These are phyloP conservation scores for Dyspetes luteomarginatus DNA, from an alignment of 2,888 invertebrate genomes.

Conservation along the genomic window DNA sequence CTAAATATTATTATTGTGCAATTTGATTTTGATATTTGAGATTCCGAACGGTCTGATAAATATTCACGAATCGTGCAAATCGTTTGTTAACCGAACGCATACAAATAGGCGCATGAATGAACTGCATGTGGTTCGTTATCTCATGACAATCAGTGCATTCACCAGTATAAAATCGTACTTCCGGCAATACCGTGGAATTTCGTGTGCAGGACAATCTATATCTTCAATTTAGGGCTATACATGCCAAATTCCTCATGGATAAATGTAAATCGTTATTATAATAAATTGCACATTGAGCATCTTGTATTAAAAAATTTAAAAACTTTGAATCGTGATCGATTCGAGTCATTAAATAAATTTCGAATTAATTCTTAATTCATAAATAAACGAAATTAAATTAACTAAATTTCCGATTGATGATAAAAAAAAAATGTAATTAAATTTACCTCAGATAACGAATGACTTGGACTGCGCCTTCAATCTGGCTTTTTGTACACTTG, in stretches of 20 bases:
- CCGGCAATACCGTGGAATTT: slow-evolving; percentile 19
- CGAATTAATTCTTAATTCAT: no score
- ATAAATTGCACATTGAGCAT: no score
- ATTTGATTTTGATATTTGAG: slow-evolving; percentile 5
- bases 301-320: no score
- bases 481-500: slow-evolving; percentile 74
- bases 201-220: slow-evolving; percentile 26
- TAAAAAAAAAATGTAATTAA: not conserved
- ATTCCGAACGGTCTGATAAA: slow-evolving; percentile 24
- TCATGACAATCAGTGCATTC: slow-evolving; percentile 18
- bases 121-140: slow-evolving; percentile 51
- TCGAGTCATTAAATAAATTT: no score
- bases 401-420: no score
- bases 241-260: no score
- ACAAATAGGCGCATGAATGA: slow-evolving; percentile 50
- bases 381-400: no score
- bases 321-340: no score
- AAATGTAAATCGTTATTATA: no score
- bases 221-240: no score
- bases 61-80: slow-evolving; percentile 51
- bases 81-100: slow-evolving; percentile 57
- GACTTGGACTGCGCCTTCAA: slow-evolving; percentile 72
- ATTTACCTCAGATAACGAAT: slow-evolving; percentile 73
- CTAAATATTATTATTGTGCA: not conserved
- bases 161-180: slow-evolving; percentile 24